Base-by-base conservation (phyloP, 2,113 vertebrate genomes). In the Gymnocephalus cernua region DNA sequence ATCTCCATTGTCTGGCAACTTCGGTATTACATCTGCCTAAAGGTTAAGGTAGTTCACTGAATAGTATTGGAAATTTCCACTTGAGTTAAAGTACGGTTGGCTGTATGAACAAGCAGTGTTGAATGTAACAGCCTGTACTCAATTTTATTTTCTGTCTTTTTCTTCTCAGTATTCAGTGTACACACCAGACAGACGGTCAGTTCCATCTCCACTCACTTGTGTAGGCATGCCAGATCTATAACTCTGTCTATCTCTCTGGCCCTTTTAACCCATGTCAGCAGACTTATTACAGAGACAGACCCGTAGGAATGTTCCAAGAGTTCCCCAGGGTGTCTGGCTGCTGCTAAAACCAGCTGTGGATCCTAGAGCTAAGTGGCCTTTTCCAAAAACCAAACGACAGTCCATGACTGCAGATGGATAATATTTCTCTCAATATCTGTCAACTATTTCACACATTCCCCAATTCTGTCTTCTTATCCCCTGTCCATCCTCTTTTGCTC, bases 311-410 rank as follows among this genome's bases (percentile, higher is more conserved):
- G 74, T 82, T 64, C 91, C 91, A 47, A 72, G 44, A 58, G 68
- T 32, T 86, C 89, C 80, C 82, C 15, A 19, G 87, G 87, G 87
- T 66, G 81, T 88, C 74, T 76, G 78, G 75, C 83, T 50, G 51
- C 73, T 73, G 74, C 61, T 79, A 53, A 74, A 86, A 90, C 77
- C 83, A 88, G 86, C 84, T 91, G 84, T 80, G 77, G 72, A 80
- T 90, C 69, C 50, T n/a, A 29, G n/a, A 66, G 50, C 47, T 23
- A 63, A 88, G 65, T 83, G 79, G 61, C 56, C 68, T 45, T 71
- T 77, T 79, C 41, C 35, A 74, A 74, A 87, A 84, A 27, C 1
- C 53, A 80, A 63, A 53, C 73, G 56, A 48, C 69, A 69, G 72
- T 70, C 41, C 53, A 32, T n/a, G 47, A 32, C 35, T 77, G 58